Evolutionary conservation across 1,140 invertebrate genomes (phyloP), one percentile per base, ranked within the genome.

Genomic region (Drosophila quadrilineata): DNA sequence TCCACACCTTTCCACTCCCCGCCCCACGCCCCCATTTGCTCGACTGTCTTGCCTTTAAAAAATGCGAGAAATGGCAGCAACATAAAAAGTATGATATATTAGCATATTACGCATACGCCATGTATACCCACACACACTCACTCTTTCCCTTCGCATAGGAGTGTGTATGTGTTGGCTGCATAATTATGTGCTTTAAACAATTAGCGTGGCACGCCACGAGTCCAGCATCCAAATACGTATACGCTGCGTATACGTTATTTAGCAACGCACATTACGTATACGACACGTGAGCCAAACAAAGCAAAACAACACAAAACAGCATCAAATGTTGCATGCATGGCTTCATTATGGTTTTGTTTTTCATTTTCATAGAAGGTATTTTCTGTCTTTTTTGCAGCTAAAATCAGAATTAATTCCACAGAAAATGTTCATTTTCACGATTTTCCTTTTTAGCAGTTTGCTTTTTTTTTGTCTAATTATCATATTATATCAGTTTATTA

Each of bases 81-180:
- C 73, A 76, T 66, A 76, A 76, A 76, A 76, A 76, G 73, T 71
- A 76, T 76, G 74, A 76, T 72, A 76, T 72, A 76, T 76, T 76
- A 76, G 68, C 67, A 76, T 76, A 76, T 76, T 76, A 76, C 74
- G 73, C 74, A 76, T 71, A 76, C 73, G 67, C 71, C 71, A 46
- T 59, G 71, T 69, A 35, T 3, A 21, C 8, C 38, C 24, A 40
- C 29, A 22, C 58, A 14, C 41, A 16, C 28, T 53, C 33, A 28
- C 9, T 60, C 16, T 52, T 14, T 9, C 2, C 31, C 26, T 28
- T 36, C 17, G 14, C 41, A 24, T 62, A 43, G 54, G 24, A 59
- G 43, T 24, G 6, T 49, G 45, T 65, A 38, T 59, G 38, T 65
- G 60, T 38, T 75, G 67, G 22, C 67, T 71, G 73, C 75, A 76